Evolutionary conservation across 2,888 invertebrate species (phyloP).

Genomic region (Sesia bembeciformis): DNA sequence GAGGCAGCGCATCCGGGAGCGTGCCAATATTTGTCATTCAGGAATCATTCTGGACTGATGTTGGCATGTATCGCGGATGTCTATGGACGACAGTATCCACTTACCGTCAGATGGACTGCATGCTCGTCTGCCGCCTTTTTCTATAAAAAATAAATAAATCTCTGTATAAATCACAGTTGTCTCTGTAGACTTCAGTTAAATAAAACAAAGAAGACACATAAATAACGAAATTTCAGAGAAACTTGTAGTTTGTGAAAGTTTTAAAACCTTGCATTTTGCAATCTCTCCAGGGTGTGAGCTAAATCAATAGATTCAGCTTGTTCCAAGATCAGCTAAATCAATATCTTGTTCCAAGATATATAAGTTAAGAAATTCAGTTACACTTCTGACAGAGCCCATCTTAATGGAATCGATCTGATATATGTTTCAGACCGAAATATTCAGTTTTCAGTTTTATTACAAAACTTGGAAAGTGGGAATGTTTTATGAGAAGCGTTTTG

Average conservation of each 20-base stretch:
- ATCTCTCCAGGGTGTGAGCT: not conserved
- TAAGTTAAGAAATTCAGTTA: not conserved
- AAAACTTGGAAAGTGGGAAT: not conserved
- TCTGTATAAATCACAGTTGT: too few relatives aligned
- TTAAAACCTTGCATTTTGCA: not conserved
- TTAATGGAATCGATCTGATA: not conserved
- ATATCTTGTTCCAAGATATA: not conserved
- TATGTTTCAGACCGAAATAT: not conserved
- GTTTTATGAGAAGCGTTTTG: not conserved
- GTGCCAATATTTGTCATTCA: too few relatives aligned
- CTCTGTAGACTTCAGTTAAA: too few relatives aligned
- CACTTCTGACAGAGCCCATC: not conserved
- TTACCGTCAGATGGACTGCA: too few relatives aligned
- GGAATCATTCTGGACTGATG: too few relatives aligned
- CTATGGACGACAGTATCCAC: too few relatives aligned
- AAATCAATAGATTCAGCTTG: too few relatives aligned
- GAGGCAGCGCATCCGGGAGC: too few relatives aligned
- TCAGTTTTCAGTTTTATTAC: not conserved
- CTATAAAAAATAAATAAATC: too few relatives aligned
- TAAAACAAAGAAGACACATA: not conserved
- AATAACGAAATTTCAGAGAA: not conserved
- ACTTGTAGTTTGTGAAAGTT: not conserved
- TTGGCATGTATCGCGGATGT: too few relatives aligned
- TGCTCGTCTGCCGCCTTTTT: too few relatives aligned
- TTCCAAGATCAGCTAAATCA: not conserved